phyloP scores from a whole-genome alignment of 2,888 invertebrate species.

The Athalia rosae region DNA sequence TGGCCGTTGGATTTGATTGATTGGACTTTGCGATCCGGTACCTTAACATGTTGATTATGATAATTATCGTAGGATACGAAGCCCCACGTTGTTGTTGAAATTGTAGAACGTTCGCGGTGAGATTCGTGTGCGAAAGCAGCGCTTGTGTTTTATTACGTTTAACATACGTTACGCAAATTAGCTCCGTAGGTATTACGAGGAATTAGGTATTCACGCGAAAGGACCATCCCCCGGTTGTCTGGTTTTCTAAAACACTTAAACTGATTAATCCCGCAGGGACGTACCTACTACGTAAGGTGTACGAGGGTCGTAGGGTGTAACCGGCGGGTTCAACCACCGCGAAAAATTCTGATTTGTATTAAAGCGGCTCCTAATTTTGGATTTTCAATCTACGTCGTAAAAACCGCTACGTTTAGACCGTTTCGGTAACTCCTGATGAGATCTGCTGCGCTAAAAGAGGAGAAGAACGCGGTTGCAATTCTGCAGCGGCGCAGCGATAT shows the following conservation, averaged over 20 bases:
- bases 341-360: conserved; percentile 44
- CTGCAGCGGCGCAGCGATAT: conserved; percentile 1
- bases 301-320: conserved; percentile 20
- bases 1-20: conserved; percentile 8
- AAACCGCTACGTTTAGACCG: neutral
- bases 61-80: neutral
- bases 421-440: neutral
- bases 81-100: neutral
- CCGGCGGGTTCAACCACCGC: conserved; percentile 35
- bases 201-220: neutral
- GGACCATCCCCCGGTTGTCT: conserved; percentile 14
- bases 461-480: neutral
- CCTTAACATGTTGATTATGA: conserved; percentile 8
- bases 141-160: neutral
- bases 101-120: neutral
- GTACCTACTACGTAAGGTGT: neutral
- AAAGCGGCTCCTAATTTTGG: conserved; percentile 41
- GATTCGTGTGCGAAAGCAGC: neutral
- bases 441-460: conserved; percentile 9
- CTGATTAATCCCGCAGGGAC: conserved; percentile 63
- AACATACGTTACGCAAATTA: conserved; percentile 16
- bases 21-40: neutral
- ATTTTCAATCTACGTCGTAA: conserved; percentile 19
- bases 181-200: neutral
- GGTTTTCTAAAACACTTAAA: conserved; percentile 67